Evolutionary conservation across 1,140 invertebrate genomes (phyloP).

Genomic region (Eurosta solidaginis): DNA sequence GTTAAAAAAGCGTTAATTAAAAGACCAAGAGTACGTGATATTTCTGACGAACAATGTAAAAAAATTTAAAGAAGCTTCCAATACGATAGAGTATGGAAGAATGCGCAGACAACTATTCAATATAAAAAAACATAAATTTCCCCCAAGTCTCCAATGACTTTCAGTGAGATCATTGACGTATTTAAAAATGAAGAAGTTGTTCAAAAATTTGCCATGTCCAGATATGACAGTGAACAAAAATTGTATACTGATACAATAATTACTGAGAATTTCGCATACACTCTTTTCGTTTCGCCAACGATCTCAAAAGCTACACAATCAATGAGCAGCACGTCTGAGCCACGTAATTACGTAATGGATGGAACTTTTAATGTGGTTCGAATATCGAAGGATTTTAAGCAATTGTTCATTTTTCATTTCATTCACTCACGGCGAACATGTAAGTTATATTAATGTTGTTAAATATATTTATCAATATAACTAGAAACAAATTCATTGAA

Average conservation of each 20-base stretch:
- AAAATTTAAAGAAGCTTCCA: too few relatives aligned
- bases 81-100: conserved; percentile 1
- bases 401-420: not conserved
- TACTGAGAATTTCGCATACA: conserved; percentile 13
- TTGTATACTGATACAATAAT: conserved; percentile 1
- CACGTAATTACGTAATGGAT: too few relatives aligned
- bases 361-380: not conserved
- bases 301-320: not conserved
- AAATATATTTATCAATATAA: not conserved
- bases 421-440: not conserved
- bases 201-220: too few relatives aligned
- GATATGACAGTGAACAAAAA: too few relatives aligned
- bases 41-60: conserved; percentile 15
- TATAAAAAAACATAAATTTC: conserved; percentile 26
- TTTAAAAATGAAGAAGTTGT: conserved; percentile 13
- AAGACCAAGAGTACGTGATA: conserved; percentile 14
- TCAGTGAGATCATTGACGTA: not conserved
- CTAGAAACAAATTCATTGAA: not conserved
- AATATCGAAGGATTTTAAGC: conserved; percentile 24
- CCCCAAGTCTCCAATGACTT: not conserved
- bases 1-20: conserved; percentile 2
- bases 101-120: conserved; percentile 20
- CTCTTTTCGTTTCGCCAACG: too few relatives aligned
- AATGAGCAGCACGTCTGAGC: too few relatives aligned
- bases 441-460: not conserved